A percentile compares a stretch with the other conserved stretches of the same genome.
phyloP scores from a whole-genome alignment of 2,113 vertebrate species.

The Leptobrachium leishanense region DNA sequence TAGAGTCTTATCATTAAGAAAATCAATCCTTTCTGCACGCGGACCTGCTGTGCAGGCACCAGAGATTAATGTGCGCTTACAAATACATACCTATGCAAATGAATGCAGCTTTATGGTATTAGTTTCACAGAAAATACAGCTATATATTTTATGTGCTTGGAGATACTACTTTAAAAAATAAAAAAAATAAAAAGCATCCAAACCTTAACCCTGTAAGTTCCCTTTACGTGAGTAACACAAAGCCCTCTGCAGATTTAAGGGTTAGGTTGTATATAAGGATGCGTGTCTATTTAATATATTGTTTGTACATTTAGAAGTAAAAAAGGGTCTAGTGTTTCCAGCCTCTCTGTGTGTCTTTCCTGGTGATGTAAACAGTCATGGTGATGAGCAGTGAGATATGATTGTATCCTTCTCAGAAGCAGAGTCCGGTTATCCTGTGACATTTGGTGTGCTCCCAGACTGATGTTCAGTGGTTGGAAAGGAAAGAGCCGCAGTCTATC shows the following conservation, averaged over 20 bases:
- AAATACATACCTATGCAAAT: conserved; percentile 59
- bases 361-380: conserved; percentile 20
- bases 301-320: conserved; percentile 14
- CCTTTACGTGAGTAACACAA: too few species aligned
- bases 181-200: neutral
- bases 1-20: conserved; percentile 77
- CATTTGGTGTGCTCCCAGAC: conserved; percentile 24
- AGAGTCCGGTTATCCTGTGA: conserved; percentile 16
- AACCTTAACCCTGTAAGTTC: neutral
- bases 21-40: conserved; percentile 70
- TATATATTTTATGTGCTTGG: neutral
- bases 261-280: neutral
- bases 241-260: neutral
- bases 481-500: conserved; percentile 31
- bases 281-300: neutral
- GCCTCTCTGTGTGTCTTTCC: conserved; percentile 28
- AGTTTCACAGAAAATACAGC: neutral
- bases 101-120: conserved; percentile 1
- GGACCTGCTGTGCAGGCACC: conserved; percentile 66
- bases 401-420: conserved; percentile 31
- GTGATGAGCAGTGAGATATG: conserved; percentile 45
- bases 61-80: conserved; percentile 70
- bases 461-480: conserved; percentile 31
- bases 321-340: conserved; percentile 13
- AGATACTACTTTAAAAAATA: neutral